Evolutionary conservation across 1,140 invertebrate species (phyloP), one percentile per base, ranked within the genome.

Genomic region (Drosophila athabasca): DNA sequence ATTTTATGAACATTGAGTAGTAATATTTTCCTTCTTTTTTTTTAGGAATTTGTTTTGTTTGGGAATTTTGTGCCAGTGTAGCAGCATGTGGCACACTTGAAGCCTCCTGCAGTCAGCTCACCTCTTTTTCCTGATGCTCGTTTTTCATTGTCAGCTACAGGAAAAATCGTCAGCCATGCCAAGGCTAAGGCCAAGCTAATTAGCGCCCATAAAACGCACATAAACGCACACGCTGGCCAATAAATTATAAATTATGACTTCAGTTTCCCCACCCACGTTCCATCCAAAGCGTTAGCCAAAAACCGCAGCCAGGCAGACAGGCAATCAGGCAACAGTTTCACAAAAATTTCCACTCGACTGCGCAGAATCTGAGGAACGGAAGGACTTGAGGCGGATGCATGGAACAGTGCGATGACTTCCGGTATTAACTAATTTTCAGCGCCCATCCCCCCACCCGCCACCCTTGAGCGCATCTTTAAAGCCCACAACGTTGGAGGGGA

Each of bases 191-290:
- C 69, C 62, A 50, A 69, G 82, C 82, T 87, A 87, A 87, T 87
- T 87, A 87, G 83, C 83, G 62, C 58, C 83, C 83, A 87, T 87
- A 87, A 87, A 87, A 79, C 70, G 75, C 83, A 88, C 79, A 87
- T 87, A 88, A 87, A 88, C 83, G 35, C 35, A 69, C 64, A 68
- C 57, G 58, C 71, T 41, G 55, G 48, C 75, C 79, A 88, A 88
- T 88, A 88, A 88, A 88, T 88, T 88, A 88, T 83, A 88, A 83
- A 88, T 88, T 88, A 88, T 79, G 76, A 88, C 62, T 76, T 69
- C 58, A 41, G 58, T 46, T 31, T n/a, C n/a, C n/a, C 83, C 79
- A 70, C 52, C 72, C 46, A 71, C 70, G 4, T 15, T 11, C 11
- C 2, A 52, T 17, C 29, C 11, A 41, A 48, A 19, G 6, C n/a